Percentiles rank a stretch among this genome's conserved stretches.
Evolutionary conservation across 2,113 vertebrate genomes (phyloP).

Genomic region (Strix uralensis): DNA sequence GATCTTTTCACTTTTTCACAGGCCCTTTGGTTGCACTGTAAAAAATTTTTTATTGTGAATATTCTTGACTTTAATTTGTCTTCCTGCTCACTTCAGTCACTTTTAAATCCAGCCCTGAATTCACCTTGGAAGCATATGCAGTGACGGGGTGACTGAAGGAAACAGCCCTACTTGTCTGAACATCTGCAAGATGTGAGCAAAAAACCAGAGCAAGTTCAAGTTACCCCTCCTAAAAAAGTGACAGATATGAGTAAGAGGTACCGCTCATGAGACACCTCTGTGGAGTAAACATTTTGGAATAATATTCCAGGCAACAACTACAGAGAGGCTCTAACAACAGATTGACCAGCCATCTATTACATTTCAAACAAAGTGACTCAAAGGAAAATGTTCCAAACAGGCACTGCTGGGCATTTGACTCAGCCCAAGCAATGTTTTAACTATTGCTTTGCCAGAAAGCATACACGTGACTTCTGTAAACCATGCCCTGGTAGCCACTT

Average conservation of each 20-base stretch:
- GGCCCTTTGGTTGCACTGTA: not conserved
- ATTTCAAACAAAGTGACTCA: slow-evolving; percentile 58
- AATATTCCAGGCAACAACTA: slow-evolving; percentile 63
- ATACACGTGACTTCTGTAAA: not conserved
- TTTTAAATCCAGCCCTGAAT: not conserved
- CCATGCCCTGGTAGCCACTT: not conserved
- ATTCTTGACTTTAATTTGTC: not conserved
- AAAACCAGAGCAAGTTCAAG: not conserved
- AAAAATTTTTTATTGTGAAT: not conserved
- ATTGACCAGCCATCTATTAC: slow-evolving; percentile 34
- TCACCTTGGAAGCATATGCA: not conserved
- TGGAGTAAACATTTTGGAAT: slow-evolving; percentile 51
- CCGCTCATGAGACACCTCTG: slow-evolving; percentile 47
- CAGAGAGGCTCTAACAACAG: slow-evolving; percentile 50
- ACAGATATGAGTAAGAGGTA: slow-evolving; percentile 62
- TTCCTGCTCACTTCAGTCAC: not conserved
- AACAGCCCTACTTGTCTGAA: not conserved
- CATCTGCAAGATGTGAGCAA: slow-evolving; percentile 4
- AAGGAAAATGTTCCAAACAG: slow-evolving; percentile 55
- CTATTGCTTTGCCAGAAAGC: not conserved
- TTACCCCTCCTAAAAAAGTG: slow-evolving; percentile 26
- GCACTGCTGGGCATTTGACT: slow-evolving; percentile 45
- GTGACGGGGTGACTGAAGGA: not conserved
- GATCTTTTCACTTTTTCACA: not conserved
- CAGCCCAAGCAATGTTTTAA: not conserved